Evolutionary conservation across 2,888 invertebrate species (phyloP).

Genomic region (Malthinus seriepunctatus): DNA sequence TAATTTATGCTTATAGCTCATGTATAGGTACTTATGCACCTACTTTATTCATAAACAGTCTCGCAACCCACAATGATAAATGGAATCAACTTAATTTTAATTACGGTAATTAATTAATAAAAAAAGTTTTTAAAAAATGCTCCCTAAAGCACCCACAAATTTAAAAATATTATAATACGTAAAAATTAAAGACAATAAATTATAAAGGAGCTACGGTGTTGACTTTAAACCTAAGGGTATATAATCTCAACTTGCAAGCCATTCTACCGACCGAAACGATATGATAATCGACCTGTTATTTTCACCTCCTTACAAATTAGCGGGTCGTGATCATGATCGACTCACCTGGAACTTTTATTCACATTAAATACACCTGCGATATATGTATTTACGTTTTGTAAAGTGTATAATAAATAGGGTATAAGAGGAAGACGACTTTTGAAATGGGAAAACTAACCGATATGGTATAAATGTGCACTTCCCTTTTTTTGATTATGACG

Average conservation of each 20-base stretch:
- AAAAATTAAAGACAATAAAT: slow-evolving; percentile 41
- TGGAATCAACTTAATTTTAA: slow-evolving; percentile 10
- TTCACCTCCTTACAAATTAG: slow-evolving; percentile 55
- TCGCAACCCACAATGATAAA: slow-evolving; percentile 1
- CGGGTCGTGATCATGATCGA: slow-evolving; percentile 44
- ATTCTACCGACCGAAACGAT: slow-evolving; percentile 37
- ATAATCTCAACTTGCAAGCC: slow-evolving; percentile 41
- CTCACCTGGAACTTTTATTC: slow-evolving; percentile 39
- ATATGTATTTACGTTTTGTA: slow-evolving; percentile 6
- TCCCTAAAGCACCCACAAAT: slow-evolving; percentile 14
- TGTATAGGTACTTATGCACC: too few relatives aligned
- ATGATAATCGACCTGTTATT: slow-evolving; percentile 54
- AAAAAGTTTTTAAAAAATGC: slow-evolving; percentile 8
- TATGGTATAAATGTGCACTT: slow-evolving; percentile 25
- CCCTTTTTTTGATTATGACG: slow-evolving; percentile 35
- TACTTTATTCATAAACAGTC: too few relatives aligned
- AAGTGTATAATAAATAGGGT: too few relatives aligned
- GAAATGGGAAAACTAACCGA: slow-evolving; percentile 29
- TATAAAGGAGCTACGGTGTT: slow-evolving; percentile 45
- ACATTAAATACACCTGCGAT: slow-evolving; percentile 43
- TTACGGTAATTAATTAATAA: slow-evolving; percentile 29
- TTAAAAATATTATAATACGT: slow-evolving; percentile 26
- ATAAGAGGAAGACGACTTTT: too few relatives aligned
- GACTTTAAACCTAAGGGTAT: slow-evolving; percentile 46
- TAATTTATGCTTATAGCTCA: too few relatives aligned